These are phyloP conservation scores for Lagopus leucura DNA, from an alignment of 2,113 vertebrate species.

Conservation along the genomic window DNA sequence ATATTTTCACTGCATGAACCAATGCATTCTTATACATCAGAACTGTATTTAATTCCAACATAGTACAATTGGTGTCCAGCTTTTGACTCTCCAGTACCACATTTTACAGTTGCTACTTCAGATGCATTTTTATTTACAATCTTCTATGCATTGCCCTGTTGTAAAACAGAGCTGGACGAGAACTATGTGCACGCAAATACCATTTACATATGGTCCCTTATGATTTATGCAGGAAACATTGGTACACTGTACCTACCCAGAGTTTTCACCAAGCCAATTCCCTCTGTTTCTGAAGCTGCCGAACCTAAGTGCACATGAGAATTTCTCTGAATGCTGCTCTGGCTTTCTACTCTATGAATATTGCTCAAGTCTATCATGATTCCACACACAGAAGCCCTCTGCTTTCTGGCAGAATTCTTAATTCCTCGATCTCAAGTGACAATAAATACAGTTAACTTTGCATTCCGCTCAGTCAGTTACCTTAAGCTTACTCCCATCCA, in stretches of 20 bases:
- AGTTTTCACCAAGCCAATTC: not conserved
- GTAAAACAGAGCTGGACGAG: not conserved
- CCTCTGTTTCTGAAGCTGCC: not conserved
- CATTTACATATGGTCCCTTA: not conserved
- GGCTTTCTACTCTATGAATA: not conserved
- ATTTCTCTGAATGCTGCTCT: not conserved
- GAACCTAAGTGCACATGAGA: not conserved
- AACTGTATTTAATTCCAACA: not conserved
- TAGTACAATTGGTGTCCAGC: not conserved
- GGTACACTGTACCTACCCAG: not conserved
- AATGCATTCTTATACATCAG: not conserved
- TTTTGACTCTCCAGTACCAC: not conserved
- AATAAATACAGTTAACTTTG: not conserved
- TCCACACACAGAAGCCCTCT: not conserved
- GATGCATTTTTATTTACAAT: not conserved
- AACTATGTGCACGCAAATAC: not conserved
- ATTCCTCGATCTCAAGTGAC: not conserved
- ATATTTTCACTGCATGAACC: not conserved
- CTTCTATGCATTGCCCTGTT: not conserved
- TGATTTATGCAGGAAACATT: not conserved
- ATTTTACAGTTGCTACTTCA: not conserved
- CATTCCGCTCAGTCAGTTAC: conserved; percentile 69
- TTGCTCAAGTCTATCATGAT: not conserved
- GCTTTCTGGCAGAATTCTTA: not conserved
- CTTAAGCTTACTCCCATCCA: conserved; percentile 92